Conservation (phyloP, 2,113 vertebrate species). For the Chaenogobius annularis region DNA sequence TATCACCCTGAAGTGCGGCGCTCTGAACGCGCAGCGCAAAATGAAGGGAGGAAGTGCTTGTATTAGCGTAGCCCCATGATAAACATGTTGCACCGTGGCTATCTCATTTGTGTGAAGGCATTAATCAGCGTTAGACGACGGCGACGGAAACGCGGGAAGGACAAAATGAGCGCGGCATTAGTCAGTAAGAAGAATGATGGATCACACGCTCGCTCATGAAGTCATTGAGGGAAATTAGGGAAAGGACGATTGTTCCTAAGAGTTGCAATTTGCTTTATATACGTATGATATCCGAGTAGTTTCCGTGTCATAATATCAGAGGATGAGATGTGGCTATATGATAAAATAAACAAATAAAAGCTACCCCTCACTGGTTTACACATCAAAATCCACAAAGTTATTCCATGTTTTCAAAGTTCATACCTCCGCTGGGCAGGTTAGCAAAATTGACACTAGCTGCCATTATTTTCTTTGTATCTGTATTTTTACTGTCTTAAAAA, state of each 20-base stretch:
- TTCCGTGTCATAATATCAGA: too few relatives aligned
- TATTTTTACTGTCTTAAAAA: too few relatives aligned
- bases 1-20: slow-evolving; percentile 53
- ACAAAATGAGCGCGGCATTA: slow-evolving; percentile 72
- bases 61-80: slow-evolving; percentile 66
- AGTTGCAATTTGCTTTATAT: slow-evolving; percentile 14
- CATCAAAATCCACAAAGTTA: too few relatives aligned
- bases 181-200: slow-evolving; percentile 70
- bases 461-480: too few relatives aligned
- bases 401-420: neutral
- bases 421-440: too few relatives aligned
- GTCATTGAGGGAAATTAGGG: slow-evolving; percentile 58
- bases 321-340: too few relatives aligned
- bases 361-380: neutral
- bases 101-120: slow-evolving; percentile 74
- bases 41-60: slow-evolving; percentile 41
- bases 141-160: slow-evolving; percentile 61
- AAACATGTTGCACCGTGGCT: slow-evolving; percentile 69
- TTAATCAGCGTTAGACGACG: slow-evolving; percentile 71
- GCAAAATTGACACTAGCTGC: too few relatives aligned
- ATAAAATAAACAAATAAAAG: too few relatives aligned
- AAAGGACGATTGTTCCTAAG: slow-evolving; percentile 51
- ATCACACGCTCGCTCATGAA: slow-evolving; percentile 62
- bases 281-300: neutral
- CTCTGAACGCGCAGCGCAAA: slow-evolving; percentile 43